Evolutionary conservation across 2,888 invertebrate genomes (phyloP).

Genomic region (Coelopa pilipes): DNA sequence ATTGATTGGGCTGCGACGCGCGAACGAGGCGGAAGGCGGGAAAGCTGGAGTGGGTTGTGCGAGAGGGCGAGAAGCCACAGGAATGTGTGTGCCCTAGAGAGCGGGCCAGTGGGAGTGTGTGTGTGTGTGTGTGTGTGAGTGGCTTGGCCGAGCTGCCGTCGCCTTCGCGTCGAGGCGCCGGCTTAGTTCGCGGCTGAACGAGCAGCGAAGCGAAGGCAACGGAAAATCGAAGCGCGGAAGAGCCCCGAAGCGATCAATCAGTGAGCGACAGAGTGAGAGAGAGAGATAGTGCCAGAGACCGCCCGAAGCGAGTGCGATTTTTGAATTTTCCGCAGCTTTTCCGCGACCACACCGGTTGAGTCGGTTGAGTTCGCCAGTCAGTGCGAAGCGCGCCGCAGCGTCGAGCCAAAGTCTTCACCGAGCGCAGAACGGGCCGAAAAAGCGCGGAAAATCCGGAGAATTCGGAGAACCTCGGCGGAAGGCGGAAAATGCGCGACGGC

Average conservation of each 20-base stretch:
- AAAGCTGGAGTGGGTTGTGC: background rate
- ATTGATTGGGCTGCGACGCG: conserved; percentile 8
- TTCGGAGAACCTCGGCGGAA: no score
- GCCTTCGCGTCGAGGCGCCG: background rate
- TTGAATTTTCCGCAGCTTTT: conserved; percentile 4
- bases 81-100: no score
- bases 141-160: no score
- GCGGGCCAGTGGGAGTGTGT: no score
- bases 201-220: conserved; percentile 22
- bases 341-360: background rate
- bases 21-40: background rate
- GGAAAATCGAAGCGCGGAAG: conserved; percentile 21
- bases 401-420: conserved; percentile 5
- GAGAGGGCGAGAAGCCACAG: background rate
- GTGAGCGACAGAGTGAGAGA: background rate
- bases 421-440: background rate
- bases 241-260: background rate
- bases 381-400: background rate
- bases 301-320: background rate
- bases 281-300: no score
- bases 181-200: conserved; percentile 14
- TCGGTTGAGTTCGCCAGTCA: conserved; percentile 6
- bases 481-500: background rate
- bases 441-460: background rate
- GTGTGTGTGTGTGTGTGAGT: no score